phyloP scores from a whole-genome alignment of 2,797 vertebrate species.

The Benthosema pterotum region DNA sequence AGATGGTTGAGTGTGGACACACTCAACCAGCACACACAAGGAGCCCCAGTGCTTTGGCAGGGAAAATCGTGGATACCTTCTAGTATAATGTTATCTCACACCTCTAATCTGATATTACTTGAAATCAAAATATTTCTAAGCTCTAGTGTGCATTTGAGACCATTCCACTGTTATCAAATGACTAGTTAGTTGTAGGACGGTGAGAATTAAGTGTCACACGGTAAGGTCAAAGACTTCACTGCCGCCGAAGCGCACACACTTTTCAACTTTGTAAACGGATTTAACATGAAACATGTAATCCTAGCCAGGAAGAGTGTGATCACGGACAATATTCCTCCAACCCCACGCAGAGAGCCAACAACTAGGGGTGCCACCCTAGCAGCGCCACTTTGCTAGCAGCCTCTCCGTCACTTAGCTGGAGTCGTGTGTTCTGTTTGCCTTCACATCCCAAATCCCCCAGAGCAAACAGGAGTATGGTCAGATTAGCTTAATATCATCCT shows the following conservation, averaged over 20 bases:
- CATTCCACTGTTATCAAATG: slow-evolving; percentile 5
- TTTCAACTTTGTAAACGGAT: slow-evolving; percentile 55
- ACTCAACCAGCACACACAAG: no score
- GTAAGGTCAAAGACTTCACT: slow-evolving; percentile 52
- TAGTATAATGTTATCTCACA: no score
- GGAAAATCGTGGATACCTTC: no score
- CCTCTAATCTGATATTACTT: no score
- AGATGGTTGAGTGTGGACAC: no score
- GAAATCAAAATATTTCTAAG: no score
- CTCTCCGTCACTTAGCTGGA: slow-evolving; percentile 51
- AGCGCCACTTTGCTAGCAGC: slow-evolving; percentile 53
- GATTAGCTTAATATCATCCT: slow-evolving; percentile 75
- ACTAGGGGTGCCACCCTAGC: slow-evolving; percentile 20
- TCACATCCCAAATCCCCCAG: slow-evolving; percentile 71
- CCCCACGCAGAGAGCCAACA: slow-evolving; percentile 67
- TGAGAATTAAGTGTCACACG: slow-evolving; percentile 35
- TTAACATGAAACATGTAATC: slow-evolving; percentile 58
- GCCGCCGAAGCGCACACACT: slow-evolving; percentile 55
- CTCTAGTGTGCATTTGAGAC: not conserved
- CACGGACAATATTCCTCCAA: slow-evolving; percentile 48
- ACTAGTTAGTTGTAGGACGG: slow-evolving; percentile 4
- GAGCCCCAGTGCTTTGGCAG: no score
- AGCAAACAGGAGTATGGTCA: slow-evolving; percentile 70
- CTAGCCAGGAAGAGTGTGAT: slow-evolving; percentile 41
- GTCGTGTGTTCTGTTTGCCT: slow-evolving; percentile 67